These are phyloP conservation scores for Loxodonta africana DNA, from an alignment of 2,113 vertebrate species.

Conservation along the genomic window DNA sequence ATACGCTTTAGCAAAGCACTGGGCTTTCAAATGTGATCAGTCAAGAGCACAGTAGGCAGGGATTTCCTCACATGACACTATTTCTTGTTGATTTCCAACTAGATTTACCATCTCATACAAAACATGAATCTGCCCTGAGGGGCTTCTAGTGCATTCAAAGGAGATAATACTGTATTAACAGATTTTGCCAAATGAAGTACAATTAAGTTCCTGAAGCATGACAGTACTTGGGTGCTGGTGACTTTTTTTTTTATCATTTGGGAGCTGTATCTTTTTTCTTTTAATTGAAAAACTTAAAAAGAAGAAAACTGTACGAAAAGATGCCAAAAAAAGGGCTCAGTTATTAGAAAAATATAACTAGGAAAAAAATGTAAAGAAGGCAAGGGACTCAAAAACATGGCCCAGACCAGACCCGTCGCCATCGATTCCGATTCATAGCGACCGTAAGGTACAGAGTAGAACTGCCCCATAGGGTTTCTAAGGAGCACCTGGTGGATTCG, in stretches of 20 bases:
- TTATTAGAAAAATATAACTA: neutral
- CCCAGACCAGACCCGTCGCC: too few relatives aligned
- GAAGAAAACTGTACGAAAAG: conserved; percentile 31
- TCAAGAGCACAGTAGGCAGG: neutral
- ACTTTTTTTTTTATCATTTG: neutral
- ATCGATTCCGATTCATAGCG: too few relatives aligned
- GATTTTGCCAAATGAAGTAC: conserved; percentile 43
- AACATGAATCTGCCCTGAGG: neutral
- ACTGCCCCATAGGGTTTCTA: too few relatives aligned
- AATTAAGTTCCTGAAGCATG: conserved; percentile 13
- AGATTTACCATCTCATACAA: conserved; percentile 30
- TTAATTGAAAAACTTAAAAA: conserved; percentile 47
- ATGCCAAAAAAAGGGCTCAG: neutral
- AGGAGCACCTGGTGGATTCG: too few relatives aligned
- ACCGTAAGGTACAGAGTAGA: too few relatives aligned
- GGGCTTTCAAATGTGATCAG: conserved; percentile 62
- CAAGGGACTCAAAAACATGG: neutral
- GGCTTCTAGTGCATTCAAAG: neutral
- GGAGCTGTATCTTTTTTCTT: neutral
- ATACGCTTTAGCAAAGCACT: conserved; percentile 45
- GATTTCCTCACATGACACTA: neutral
- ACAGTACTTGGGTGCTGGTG: neutral
- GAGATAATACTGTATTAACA: neutral
- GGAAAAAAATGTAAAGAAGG: neutral
- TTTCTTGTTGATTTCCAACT: conserved; percentile 42